Conservation (phyloP, 2,888 invertebrate genomes). For the Polymixis lichenea region DNA sequence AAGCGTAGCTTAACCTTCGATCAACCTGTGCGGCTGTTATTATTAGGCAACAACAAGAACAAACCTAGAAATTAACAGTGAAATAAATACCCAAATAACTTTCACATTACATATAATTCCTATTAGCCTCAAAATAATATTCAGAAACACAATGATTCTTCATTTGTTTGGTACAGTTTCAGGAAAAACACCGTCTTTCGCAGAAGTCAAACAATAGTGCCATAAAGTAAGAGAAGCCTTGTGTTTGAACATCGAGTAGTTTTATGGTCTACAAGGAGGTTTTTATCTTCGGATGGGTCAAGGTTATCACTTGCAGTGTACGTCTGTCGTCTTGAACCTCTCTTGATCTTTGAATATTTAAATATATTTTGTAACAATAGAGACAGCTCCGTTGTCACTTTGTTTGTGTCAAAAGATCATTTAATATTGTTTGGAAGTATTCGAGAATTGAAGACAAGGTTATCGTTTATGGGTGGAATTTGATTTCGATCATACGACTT, state of each 20-base stretch:
- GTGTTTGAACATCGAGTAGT: slow-evolving; percentile 32
- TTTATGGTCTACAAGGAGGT: slow-evolving; percentile 26
- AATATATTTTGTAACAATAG: slow-evolving; percentile 7
- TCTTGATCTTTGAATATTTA: neutral
- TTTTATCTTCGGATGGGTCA: slow-evolving; percentile 55
- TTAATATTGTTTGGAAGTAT: slow-evolving; percentile 1
- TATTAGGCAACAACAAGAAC: neutral
- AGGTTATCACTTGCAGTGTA: slow-evolving; percentile 54
- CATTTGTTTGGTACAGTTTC: slow-evolving; percentile 27
- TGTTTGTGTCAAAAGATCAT: slow-evolving; percentile 18
- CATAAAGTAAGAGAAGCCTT: slow-evolving; percentile 44
- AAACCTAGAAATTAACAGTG: neutral
- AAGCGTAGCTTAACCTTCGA: too few species aligned
- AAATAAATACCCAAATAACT: neutral
- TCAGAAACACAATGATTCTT: slow-evolving; percentile 7
- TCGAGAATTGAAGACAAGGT: slow-evolving; percentile 6
- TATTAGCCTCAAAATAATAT: neutral
- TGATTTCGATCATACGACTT: neutral
- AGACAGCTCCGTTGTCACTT: neutral
- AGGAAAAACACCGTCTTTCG: slow-evolving; percentile 26
- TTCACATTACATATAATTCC: neutral
- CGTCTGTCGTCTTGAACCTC: neutral
- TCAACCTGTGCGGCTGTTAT: too few species aligned
- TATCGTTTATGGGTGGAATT: neutral
- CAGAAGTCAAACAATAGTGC: slow-evolving; percentile 46